Evolutionary conservation across 2,797 vertebrate species (phyloP).

Genomic region (Trematocara caparti): DNA sequence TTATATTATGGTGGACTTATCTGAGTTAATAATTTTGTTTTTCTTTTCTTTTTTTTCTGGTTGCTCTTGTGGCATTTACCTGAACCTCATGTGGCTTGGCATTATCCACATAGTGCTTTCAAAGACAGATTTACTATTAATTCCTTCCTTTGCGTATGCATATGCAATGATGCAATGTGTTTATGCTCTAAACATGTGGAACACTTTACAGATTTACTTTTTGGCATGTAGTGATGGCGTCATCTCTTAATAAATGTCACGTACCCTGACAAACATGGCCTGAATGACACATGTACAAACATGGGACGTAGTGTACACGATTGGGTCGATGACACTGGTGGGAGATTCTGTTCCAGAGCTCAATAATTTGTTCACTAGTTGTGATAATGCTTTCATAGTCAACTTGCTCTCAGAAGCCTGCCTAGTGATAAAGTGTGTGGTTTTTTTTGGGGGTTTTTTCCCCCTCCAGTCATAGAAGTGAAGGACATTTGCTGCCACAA

Average conservation of each 20-base stretch:
- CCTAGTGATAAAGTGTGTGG: conserved; percentile 41
- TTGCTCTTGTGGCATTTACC: conserved; percentile 42
- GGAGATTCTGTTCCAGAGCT: background rate
- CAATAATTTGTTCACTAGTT: background rate
- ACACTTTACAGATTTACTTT: background rate
- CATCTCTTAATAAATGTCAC: conserved; percentile 1
- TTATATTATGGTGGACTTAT: conserved; percentile 1
- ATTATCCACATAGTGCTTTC: conserved; percentile 4
- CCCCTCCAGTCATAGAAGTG: background rate
- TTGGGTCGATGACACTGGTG: background rate
- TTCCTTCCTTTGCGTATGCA: background rate
- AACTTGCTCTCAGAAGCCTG: conserved; percentile 4
- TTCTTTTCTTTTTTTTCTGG: conserved; percentile 10
- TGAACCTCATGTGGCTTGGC: conserved; percentile 8
- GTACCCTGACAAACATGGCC: background rate
- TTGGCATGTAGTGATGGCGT: background rate
- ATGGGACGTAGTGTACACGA: background rate
- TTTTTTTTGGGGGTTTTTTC: background rate
- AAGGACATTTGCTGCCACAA: conserved; percentile 36
- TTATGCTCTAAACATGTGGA: background rate
- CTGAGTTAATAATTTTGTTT: conserved; percentile 13
- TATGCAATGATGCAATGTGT: background rate
- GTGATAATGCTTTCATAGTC: conserved; percentile 35
- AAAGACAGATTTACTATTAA: background rate
- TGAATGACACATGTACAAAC: background rate